Conservation (phyloP, 2,113 vertebrate species). For the Ceyx cyanopectus region DNA sequence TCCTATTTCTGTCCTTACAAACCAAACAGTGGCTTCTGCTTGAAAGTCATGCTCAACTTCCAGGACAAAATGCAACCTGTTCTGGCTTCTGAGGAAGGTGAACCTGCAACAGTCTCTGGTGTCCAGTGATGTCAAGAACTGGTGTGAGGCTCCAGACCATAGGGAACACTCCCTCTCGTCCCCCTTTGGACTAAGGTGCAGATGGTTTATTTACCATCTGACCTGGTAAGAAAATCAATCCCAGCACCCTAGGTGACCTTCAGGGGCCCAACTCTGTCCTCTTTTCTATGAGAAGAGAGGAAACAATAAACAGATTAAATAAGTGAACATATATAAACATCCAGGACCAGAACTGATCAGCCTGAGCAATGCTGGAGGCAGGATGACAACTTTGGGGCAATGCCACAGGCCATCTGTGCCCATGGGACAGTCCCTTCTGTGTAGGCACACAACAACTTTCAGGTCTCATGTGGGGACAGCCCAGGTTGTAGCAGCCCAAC, state of each 20-base stretch:
- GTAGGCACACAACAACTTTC: too few relatives aligned
- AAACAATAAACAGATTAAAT: background rate
- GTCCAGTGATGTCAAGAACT: fast-evolving
- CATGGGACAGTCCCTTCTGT: background rate
- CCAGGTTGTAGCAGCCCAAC: background rate
- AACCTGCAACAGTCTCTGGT: background rate
- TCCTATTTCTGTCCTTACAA: slow-evolving; percentile 35
- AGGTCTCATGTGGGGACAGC: background rate
- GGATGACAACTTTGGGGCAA: background rate
- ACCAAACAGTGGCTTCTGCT: background rate
- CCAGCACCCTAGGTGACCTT: background rate
- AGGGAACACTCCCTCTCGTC: background rate
- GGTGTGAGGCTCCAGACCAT: fast-evolving
- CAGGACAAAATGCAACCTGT: background rate
- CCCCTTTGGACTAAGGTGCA: too few relatives aligned
- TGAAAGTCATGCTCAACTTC: background rate
- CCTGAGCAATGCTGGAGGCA: background rate
- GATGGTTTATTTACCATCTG: background rate
- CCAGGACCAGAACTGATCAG: background rate
- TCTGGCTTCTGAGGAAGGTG: background rate
- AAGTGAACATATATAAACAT: background rate
- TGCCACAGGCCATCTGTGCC: background rate
- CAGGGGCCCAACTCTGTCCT: fast-evolving
- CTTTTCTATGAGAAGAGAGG: background rate
- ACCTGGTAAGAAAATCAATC: background rate